Base-by-base conservation (phyloP, 1,140 invertebrate genomes). In the Harlomillsia oculata region DNA sequence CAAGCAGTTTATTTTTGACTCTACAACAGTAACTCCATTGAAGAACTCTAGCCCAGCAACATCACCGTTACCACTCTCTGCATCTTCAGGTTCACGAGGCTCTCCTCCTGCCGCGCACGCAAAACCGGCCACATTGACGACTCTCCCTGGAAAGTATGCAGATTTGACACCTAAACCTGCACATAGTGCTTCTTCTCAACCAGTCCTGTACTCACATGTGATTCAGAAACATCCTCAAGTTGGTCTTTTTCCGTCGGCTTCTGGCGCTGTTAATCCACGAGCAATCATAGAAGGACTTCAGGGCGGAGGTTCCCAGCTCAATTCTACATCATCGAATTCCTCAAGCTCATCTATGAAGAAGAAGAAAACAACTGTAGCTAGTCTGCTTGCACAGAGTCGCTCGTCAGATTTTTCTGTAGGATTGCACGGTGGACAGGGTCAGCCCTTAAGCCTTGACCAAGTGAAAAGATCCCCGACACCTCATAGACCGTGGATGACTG, bases 301-400 rank as follows among this genome's bases (percentile, higher is more conserved):
- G 36, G 25, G n/a, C n/a, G n/a, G n/a, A n/a, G n/a, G n/a, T n/a
- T n/a, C n/a, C n/a, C n/a, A n/a, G n/a, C n/a, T n/a, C n/a, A n/a
- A n/a, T n/a, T n/a, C n/a, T n/a, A n/a, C n/a, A n/a, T n/a, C n/a
- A n/a, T n/a, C 25, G 32, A 59, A 45, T 18, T 43, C 36, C 9
- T 50, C 28, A 9, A 49, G 21, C 29, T 18, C 21, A 29, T 40
- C 25, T 18, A 9, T 41, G 18, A 41, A 18, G 8, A 63, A 63
- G 36, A 90, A 90, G 76, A 91, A 91, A 74, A 90, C 90, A 67
- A 91, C 88, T 0, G 88, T 91, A 0, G 88, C 88, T 0, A 89
- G 87, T 21, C 71, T 91, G 26, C 71, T 91, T 21, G 87, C 87
- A 0, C 85, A 89, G 72, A 48, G 45, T 30, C 20, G 45, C 30